Evolutionary conservation across 1,140 invertebrate genomes (phyloP).

Genomic region (Drosophila parvula): DNA sequence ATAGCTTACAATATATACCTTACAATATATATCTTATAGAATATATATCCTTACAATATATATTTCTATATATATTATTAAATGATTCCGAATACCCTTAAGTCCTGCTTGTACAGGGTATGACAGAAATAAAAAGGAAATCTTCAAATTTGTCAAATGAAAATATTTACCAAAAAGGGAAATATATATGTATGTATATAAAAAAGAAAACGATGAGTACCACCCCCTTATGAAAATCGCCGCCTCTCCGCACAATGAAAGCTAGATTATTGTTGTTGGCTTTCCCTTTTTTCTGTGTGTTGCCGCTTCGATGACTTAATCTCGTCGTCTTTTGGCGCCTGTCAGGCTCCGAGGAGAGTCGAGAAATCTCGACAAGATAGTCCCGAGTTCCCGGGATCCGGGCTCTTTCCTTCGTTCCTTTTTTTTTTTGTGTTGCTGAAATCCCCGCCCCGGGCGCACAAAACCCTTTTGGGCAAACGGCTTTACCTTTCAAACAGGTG

Average conservation of each 20-base stretch:
- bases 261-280: slow-evolving; percentile 53
- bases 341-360: slow-evolving; percentile 52
- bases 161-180: slow-evolving; percentile 62
- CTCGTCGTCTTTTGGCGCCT: slow-evolving; percentile 73
- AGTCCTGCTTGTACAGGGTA: neutral
- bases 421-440: neutral
- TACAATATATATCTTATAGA: neutral
- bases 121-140: slow-evolving; percentile 41
- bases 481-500: slow-evolving; percentile 57
- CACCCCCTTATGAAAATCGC: neutral
- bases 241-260: slow-evolving; percentile 49
- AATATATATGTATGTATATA: slow-evolving; percentile 8
- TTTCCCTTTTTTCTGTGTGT: slow-evolving; percentile 42
- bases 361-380: slow-evolving; percentile 54
- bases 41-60: no score
- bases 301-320: slow-evolving; percentile 77
- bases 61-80: no score
- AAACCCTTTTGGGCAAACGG: slow-evolving; percentile 51
- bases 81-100: neutral
- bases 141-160: slow-evolving; percentile 76
- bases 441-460: slow-evolving; percentile 4
- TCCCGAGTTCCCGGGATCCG: slow-evolving; percentile 16
- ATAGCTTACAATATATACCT: no score
- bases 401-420: neutral
- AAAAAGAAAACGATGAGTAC: slow-evolving; percentile 44